These are phyloP conservation scores for Phengaris arion DNA, from an alignment of 2,888 invertebrate genomes.

Conservation along the genomic window DNA sequence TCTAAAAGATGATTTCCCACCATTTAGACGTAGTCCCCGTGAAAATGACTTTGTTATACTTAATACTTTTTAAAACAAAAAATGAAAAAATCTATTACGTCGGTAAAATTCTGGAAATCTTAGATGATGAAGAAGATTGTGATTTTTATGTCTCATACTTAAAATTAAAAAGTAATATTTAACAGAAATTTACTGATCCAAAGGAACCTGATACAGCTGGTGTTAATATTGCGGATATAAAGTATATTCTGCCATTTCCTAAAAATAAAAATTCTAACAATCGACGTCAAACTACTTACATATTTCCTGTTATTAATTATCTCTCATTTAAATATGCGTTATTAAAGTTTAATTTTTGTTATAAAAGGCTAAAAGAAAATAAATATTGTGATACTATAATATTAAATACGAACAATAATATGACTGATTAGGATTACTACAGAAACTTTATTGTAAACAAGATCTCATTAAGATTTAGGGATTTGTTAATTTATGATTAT, in stretches of 20 bases:
- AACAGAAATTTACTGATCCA: conserved; percentile 22
- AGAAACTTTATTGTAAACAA: conserved; percentile 22
- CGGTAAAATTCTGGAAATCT: conserved; percentile 23
- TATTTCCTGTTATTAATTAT: conserved; percentile 14
- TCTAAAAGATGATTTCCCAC: conserved; percentile 27
- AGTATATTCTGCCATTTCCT: conserved; percentile 25
- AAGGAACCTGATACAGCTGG: conserved; percentile 23
- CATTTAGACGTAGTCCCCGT: conserved; percentile 28
- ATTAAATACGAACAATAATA: no score
- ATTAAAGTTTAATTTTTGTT: not conserved
- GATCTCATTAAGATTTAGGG: conserved; percentile 3
- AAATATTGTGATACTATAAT: no score
- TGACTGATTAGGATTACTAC: not conserved
- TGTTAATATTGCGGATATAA: conserved; percentile 19
- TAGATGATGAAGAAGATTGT: conserved; percentile 30
- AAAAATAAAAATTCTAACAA: not conserved
- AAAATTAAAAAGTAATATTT: conserved; percentile 30
- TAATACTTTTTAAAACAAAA: conserved; percentile 30
- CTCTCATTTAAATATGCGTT: conserved; percentile 15
- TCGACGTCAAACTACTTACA: conserved; percentile 16
- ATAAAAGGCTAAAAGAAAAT: no score
- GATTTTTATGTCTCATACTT: conserved; percentile 29
- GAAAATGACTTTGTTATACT: conserved; percentile 28
- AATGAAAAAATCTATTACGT: conserved; percentile 29
- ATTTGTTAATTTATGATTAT: conserved; percentile 7